Percentiles rank a stretch among this genome's conserved stretches.
phyloP scores from a whole-genome alignment of 2,888 invertebrate species.

The Nymphalis polychloros region DNA sequence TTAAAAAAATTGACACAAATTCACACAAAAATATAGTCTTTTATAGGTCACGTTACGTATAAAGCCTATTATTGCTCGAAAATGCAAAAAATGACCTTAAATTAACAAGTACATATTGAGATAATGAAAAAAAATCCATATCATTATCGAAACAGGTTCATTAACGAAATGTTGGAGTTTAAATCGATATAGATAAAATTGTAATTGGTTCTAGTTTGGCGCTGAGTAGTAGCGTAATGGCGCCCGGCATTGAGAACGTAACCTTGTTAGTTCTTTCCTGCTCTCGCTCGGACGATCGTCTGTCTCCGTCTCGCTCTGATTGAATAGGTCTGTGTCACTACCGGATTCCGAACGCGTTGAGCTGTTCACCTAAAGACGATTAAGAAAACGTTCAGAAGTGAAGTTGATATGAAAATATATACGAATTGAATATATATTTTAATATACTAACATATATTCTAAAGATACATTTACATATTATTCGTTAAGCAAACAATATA shows the following conservation, averaged over 20 bases:
- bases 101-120: constrained; percentile 27
- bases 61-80: constrained; percentile 19
- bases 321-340: constrained; percentile 57
- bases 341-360: constrained; percentile 70
- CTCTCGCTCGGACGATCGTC: constrained; percentile 47
- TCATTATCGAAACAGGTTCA: constrained; percentile 37
- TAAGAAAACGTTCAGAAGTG: constrained; percentile 15
- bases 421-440: background rate
- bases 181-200: constrained; percentile 38
- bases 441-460: too few species aligned
- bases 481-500: too few species aligned
- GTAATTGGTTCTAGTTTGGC: constrained; percentile 43
- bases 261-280: constrained; percentile 67
- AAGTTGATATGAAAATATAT: background rate
- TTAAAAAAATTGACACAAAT: constrained; percentile 1
- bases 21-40: constrained; percentile 1
- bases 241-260: constrained; percentile 66
- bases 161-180: constrained; percentile 35
- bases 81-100: constrained; percentile 36
- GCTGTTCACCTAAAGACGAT: constrained; percentile 29
- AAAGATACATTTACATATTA: too few species aligned
- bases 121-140: constrained; percentile 33
- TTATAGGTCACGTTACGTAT: constrained; percentile 30
- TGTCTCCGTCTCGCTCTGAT: constrained; percentile 54
- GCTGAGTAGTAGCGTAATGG: constrained; percentile 50